phyloP scores from a whole-genome alignment of 2,888 invertebrate species.

The Scelioninae gen. 1 region DNA sequence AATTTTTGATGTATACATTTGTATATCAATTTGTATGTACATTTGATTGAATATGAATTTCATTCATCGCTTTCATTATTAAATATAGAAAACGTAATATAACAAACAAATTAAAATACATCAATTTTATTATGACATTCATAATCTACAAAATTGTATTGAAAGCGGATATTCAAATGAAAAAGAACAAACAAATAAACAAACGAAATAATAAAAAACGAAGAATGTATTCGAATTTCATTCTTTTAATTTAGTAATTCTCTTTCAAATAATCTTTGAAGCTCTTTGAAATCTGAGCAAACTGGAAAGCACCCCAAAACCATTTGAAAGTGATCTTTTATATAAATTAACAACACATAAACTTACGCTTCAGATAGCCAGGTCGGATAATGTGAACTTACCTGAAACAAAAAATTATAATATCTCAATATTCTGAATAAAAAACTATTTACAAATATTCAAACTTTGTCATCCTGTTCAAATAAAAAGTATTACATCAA shows the following conservation, averaged over 20 bases:
- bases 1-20: too few relatives aligned
- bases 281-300: conserved; percentile 27
- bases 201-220: conserved; percentile 10
- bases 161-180: conserved; percentile 7
- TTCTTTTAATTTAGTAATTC: conserved; percentile 30
- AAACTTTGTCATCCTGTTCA: too few relatives aligned
- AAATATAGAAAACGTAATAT: not conserved
- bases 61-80: not conserved
- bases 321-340: conserved; percentile 32
- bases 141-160: conserved; percentile 22
- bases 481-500: too few relatives aligned
- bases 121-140: not conserved
- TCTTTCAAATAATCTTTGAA: conserved; percentile 24
- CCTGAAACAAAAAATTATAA: conserved; percentile 27
- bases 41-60: conserved; percentile 12
- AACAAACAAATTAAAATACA: not conserved
- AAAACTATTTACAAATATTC: too few relatives aligned
- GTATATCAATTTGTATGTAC: not conserved
- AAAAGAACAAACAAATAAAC: too few relatives aligned
- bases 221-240: conserved; percentile 9
- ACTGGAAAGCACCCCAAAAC: conserved; percentile 3
- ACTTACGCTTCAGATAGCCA: conserved; percentile 9
- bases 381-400: conserved; percentile 16
- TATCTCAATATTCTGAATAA: too few relatives aligned
- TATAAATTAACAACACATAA: conserved; percentile 13